Evolutionary conservation across 2,797 vertebrate genomes (phyloP), one percentile per base, ranked within the genome.

Genomic region (Anolis apletophallus): DNA sequence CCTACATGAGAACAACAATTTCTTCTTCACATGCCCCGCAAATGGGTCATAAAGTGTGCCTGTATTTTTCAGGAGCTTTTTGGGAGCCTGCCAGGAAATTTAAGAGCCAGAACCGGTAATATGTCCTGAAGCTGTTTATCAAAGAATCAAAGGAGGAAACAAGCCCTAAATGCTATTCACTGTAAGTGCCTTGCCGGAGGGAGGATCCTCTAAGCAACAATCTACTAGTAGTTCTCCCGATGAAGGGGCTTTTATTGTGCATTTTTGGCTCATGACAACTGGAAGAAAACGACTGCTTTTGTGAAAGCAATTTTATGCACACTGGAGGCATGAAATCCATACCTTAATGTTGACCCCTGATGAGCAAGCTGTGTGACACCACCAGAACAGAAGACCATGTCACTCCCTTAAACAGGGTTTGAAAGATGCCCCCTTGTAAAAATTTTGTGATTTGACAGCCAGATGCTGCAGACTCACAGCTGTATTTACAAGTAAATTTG

Each of bases 1-100:
- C 74, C 88, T 83, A 85, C 7, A 54, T 78, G 34, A 55, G 36
- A n/a, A 32, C 26, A 54, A 84, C 83, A 80, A 55, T 87, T 92
- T 64, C 0, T 19, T 87, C 87, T 87, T 89, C 72, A 71, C 81
- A n/a, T 34, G 86, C 76, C 32, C 85, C 69, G 40, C 71, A 76
- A 61, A 68, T 13, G 21, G 82, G 85, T 76, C 0, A 1, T 57
- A 61, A 73, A 88, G 83, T 80, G 61, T 8, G 12, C 36, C 77
- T 69, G 72, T 0, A 0, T 68, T 4, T 75, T 89, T 55, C 52
- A 52, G 61, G 76, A 85, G 82, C 55, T 59, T 79, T 10, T 54
- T 64, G 36, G 74, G 73, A 26, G 11, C 34, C 0, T 0, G 69
- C 46, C 21, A 61, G 80, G 5, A 40, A 32, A 21, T 29, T 55